Base-by-base conservation (phyloP, 2,797 vertebrate genomes). In the Valencia hispanica region DNA sequence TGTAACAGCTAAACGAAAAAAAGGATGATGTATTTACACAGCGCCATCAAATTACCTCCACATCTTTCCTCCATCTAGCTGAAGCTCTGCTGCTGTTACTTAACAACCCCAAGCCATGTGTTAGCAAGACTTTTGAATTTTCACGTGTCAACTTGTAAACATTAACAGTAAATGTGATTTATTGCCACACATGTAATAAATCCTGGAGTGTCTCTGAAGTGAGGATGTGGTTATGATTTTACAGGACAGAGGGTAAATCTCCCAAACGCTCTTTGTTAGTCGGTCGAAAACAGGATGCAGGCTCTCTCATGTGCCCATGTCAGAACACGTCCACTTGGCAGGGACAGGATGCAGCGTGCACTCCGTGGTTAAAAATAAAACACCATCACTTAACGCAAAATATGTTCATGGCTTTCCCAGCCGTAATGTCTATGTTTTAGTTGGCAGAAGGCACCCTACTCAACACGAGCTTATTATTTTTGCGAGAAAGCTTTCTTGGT, bases 221-320 rank as follows among this genome's bases (percentile, higher is more conserved):
- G 73, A 84, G 80, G 87, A 88, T 86, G 83, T 86, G 83, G 87
- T 88, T 88, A 75, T 78, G 55, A 61, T 89, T 86, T 90, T 77
- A 88, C 79, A 79, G 75, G 84, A 79, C 45, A 77, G 57, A 3
- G 0, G 63, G 82, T 68, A 80, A 81, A 84, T 70, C 81, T 72
- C 72, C 71, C 61, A 84, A 85, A 81, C 75, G 5, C 78, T 86
- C 68, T 81, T 79, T 79, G 57, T 84, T 79, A 75, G 78, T 77
- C 71, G 72, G 79, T 83, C 80, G 39, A 77, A 90, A 91, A 86
- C 88, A 90, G 91, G 90, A 93, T 80, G 81, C 73, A 48, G 70
- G 89, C 85, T 83, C 84, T 77, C 86, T 86, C 57, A 43, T 84
- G 91, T 84, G 79, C 85, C 76, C 81, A 78, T 93, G 89, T 90